Conservation (phyloP, 2,888 invertebrate species). For the Tillus elongatus region DNA sequence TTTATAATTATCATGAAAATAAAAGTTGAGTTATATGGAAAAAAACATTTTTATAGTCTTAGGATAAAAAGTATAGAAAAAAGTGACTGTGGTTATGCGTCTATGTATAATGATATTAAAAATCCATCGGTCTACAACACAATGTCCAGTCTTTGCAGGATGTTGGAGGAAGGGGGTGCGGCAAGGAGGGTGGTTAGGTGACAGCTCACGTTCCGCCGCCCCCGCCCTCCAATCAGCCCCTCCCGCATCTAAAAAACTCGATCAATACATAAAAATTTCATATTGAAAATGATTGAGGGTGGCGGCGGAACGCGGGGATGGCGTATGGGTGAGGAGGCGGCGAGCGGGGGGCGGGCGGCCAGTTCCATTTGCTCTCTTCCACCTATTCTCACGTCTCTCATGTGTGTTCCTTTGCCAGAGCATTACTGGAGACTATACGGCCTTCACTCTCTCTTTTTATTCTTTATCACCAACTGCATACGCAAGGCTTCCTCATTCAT, state of each 20-base stretch:
- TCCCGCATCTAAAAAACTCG: constrained; percentile 42
- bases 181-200: constrained; percentile 27
- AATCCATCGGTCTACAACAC: constrained; percentile 33
- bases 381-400: constrained; percentile 3
- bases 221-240: constrained; percentile 31
- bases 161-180: background rate
- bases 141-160: too few species aligned
- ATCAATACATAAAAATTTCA: constrained; percentile 47
- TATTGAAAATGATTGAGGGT: constrained; percentile 46
- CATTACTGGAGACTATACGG: too few species aligned
- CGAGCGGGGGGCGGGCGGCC: constrained; percentile 22
- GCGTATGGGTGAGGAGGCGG: constrained; percentile 22
- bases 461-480: too few species aligned
- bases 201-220: constrained; percentile 28
- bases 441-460: too few species aligned
- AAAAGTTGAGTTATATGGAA: too few species aligned
- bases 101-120: constrained; percentile 33
- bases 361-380: background rate
- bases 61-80: too few species aligned
- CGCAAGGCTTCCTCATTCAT: too few species aligned
- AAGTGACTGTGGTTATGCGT: too few species aligned
- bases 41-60: too few species aligned
- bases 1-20: too few species aligned
- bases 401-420: too few species aligned
- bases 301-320: constrained; percentile 37